Base-by-base conservation (phyloP, 2,888 invertebrate genomes). In the Sinodicranocentrus sp. region DNA sequence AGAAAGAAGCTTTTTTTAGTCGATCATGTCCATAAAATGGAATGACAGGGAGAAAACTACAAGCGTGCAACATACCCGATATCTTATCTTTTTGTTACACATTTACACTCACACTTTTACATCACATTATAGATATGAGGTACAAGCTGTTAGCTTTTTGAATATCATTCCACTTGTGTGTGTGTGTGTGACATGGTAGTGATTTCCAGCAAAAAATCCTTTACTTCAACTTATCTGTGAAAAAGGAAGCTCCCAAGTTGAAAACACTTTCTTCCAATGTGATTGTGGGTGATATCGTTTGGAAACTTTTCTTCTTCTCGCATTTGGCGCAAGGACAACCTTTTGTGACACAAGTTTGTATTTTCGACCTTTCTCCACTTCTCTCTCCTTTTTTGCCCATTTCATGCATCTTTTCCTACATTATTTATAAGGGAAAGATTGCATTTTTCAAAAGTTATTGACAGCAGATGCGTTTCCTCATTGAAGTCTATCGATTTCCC, bases 61-160 rank as follows among this genome's bases (percentile, higher is more conserved):
- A 23, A 68, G 63, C 48, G 75, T 75, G 75, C 28, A 52, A 61
- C 63, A 75, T 17, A n/a, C 39, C 21, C 28, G 75, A 63, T 52
- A 75, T 48, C 75, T 17, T 75, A 75, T 75, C 75, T 48, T 10
- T 73, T 75, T 63, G 63, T 75, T 63, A 75, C 75, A 75, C 75
- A 48, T 73, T 33, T 59, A 63, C 75, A 61, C 73, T 63, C 63
- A 13, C 75, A 52, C 43, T 23, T 59, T n/a, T n/a, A n/a, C n/a
- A n/a, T n/a, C n/a, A n/a, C n/a, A n/a, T n/a, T n/a, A n/a, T n/a
- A n/a, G n/a, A n/a, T n/a, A n/a, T n/a, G n/a, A n/a, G n/a, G 21
- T 59, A 59, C 67, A 68, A 44, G 44, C 10, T 44, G 43, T 68
- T 68, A n/a, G n/a, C n/a, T n/a, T n/a, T n/a, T n/a, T n/a, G n/a